These are phyloP conservation scores for Iselma pallidipennis DNA, from an alignment of 2,888 invertebrate species.

Conservation along the genomic window DNA sequence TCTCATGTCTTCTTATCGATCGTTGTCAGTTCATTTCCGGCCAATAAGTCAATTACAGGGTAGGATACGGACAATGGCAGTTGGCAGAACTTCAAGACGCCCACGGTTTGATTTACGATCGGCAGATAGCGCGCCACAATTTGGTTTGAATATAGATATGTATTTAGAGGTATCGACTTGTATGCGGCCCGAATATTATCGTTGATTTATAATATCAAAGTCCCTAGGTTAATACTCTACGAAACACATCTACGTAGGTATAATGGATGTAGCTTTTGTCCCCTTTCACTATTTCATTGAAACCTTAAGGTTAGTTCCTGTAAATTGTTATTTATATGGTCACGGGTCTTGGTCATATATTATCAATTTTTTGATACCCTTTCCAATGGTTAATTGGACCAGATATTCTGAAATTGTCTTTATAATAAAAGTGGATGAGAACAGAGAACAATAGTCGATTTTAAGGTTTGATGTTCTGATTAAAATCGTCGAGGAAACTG, in stretches of 20 bases:
- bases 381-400: too few species aligned
- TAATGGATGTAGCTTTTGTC: background rate
- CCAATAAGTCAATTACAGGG: slow-evolving; percentile 57
- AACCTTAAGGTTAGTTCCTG: background rate
- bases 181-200: slow-evolving; percentile 43
- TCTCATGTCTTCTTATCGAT: slow-evolving; percentile 45
- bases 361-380: too few species aligned
- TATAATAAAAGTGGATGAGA: background rate
- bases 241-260: background rate
- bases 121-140: slow-evolving; percentile 50
- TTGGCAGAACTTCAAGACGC: slow-evolving; percentile 56
- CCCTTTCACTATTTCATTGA: background rate
- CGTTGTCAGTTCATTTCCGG: slow-evolving; percentile 52
- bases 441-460: too few species aligned
- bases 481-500: background rate
- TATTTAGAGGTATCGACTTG: slow-evolving; percentile 48
- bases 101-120: slow-evolving; percentile 52
- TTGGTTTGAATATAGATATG: slow-evolving; percentile 51
- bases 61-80: slow-evolving; percentile 53
- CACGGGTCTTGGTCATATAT: too few species aligned
- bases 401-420: too few species aligned
- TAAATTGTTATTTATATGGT: slow-evolving; percentile 4
- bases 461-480: background rate
- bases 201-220: slow-evolving; percentile 35
- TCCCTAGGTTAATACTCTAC: slow-evolving; percentile 14